phyloP scores from a whole-genome alignment of 2,797 vertebrate genomes.

The Chrysocyon brachyurus region DNA sequence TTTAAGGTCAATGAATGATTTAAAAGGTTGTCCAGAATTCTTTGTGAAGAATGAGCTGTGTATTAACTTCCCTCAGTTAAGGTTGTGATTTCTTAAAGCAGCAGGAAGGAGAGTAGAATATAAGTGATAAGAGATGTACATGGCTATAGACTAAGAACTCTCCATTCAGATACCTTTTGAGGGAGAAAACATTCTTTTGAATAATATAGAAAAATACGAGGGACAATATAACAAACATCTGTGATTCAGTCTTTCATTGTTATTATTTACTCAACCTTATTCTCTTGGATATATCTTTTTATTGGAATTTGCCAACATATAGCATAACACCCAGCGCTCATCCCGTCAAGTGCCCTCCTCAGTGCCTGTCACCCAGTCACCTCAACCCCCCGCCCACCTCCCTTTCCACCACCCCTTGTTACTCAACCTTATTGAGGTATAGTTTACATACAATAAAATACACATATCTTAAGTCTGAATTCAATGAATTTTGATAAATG shows the following conservation, averaged over 20 bases:
- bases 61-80: neutral
- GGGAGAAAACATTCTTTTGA: conserved; percentile 1
- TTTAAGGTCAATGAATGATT: neutral
- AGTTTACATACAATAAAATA: conserved; percentile 24
- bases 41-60: neutral
- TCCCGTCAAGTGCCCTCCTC: too few species aligned
- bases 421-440: neutral
- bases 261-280: neutral
- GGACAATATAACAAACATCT: neutral
- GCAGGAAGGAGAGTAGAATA: neutral
- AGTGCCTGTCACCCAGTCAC: too few species aligned
- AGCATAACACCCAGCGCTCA: too few species aligned
- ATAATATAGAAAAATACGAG: neutral
- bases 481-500: conserved; percentile 36
- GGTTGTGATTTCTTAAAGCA: neutral
- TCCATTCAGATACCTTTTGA: neutral
- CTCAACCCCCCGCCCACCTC: too few species aligned
- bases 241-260: neutral
- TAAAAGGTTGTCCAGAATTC: neutral
- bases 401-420: neutral
- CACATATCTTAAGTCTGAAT: neutral
- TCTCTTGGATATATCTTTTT: neutral
- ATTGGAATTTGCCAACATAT: too few species aligned
- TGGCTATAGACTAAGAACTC: neutral
- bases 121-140: neutral